Conservation (phyloP, 2,113 vertebrate species). For the Pavo muticus region DNA sequence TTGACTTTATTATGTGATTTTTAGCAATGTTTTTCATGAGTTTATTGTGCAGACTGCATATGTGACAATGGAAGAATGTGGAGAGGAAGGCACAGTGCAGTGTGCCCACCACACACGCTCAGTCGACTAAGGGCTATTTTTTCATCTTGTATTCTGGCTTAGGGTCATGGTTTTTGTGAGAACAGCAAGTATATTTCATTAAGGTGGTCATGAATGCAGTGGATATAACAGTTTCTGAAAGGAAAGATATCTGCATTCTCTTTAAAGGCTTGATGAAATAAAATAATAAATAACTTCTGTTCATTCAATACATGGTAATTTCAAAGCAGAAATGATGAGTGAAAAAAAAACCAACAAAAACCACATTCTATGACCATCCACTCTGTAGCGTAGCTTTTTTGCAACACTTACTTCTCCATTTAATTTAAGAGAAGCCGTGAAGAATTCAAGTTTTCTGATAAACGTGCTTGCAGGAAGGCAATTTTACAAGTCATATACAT, state of each 20-base stretch:
- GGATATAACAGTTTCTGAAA: not conserved
- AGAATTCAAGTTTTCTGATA: not conserved
- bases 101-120: no score
- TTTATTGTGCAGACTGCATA: no score
- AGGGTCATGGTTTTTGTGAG: not conserved
- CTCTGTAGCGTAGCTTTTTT: not conserved
- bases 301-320: not conserved
- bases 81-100: no score
- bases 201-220: not conserved
- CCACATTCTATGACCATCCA: not conserved
- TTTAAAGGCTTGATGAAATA: not conserved
- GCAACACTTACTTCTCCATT: not conserved
- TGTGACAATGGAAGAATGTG: no score
- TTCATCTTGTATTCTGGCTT: not conserved
- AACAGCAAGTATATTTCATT: not conserved
- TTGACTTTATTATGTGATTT: no score
- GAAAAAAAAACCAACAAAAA: not conserved
- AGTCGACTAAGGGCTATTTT: not conserved
- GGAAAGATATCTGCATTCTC: not conserved
- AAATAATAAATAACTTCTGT: not conserved
- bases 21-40: no score
- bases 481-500: not conserved
- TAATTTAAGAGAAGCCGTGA: not conserved
- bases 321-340: not conserved
- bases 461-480: not conserved